A percentile compares a stretch with the other conserved stretches of the same genome.
Conservation (phyloP, 35 echinoderm and acorn worm species). For the Apostichopus japonicus region DNA sequence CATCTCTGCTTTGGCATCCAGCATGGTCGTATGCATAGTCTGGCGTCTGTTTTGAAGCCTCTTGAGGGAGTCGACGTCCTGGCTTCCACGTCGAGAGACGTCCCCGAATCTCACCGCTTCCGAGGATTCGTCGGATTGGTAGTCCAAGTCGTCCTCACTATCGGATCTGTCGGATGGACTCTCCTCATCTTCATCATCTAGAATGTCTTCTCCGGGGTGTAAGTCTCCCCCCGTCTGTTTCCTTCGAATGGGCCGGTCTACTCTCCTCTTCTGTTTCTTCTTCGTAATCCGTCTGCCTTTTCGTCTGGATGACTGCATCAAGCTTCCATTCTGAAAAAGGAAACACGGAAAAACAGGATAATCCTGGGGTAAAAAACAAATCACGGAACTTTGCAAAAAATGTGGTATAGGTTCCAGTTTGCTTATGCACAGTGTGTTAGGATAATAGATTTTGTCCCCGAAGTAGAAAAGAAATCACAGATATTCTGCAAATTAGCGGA, state of each 20-base stretch:
- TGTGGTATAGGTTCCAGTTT: too few relatives aligned
- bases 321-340: background rate
- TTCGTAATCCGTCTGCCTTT: background rate
- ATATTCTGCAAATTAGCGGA: too few relatives aligned
- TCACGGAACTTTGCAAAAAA: too few relatives aligned
- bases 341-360: background rate
- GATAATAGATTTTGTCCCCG: too few relatives aligned
- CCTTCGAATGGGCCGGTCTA: background rate
- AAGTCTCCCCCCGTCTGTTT: background rate
- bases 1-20: constrained; percentile 43
- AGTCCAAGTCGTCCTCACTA: background rate
- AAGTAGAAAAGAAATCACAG: too few relatives aligned
- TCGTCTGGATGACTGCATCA: background rate
- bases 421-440: too few relatives aligned
- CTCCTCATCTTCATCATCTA: constrained; percentile 39
- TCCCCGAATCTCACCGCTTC: background rate
- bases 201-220: background rate
- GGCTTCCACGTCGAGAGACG: background rate
- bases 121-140: background rate
- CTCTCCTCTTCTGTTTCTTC: constrained; percentile 27
- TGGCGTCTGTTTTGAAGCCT: background rate
- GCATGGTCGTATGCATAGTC: constrained; percentile 50
- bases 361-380: too few relatives aligned
- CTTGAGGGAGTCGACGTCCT: background rate
- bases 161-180: background rate